Percentiles rank a stretch among this genome's conserved stretches.
Evolutionary conservation across 2,797 vertebrate species (phyloP).

Genomic region (Serranus cabrilla): DNA sequence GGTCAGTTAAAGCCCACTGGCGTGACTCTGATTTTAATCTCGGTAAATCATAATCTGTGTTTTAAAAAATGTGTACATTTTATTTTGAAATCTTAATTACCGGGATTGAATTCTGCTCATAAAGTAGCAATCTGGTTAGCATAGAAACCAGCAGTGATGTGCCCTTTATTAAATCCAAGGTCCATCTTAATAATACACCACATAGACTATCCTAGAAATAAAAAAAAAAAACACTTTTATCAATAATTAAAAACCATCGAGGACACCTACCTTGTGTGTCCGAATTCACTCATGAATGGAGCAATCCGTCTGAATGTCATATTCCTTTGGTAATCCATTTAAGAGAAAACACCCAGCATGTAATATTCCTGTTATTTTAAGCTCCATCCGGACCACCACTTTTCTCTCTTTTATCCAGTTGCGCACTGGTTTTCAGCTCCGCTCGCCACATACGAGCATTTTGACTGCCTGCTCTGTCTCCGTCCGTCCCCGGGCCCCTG

Average conservation of each 20-base stretch:
- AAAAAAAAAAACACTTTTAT: not conserved
- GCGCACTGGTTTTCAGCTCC: constrained; percentile 70
- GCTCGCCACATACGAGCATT: constrained; percentile 76
- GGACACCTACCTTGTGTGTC: constrained; percentile 78
- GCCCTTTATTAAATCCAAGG: constrained; percentile 2
- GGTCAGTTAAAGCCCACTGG: not conserved
- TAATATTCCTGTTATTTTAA: constrained; percentile 68
- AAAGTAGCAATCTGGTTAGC: constrained; percentile 23
- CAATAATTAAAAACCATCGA: constrained; percentile 21
- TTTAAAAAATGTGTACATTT: not conserved
- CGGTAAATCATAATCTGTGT: not conserved
- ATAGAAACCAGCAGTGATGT: not conserved
- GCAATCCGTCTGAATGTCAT: constrained; percentile 72
- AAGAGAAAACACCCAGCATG: constrained; percentile 62
- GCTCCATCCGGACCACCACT: constrained; percentile 64
- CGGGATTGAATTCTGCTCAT: not conserved
- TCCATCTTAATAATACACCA: not conserved
- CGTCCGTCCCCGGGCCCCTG: constrained; percentile 79
- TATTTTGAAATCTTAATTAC: constrained; percentile 13
- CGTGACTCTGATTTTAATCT: constrained; percentile 23
- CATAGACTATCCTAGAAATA: not conserved
- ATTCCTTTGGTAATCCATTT: constrained; percentile 82
- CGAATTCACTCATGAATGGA: constrained; percentile 70
- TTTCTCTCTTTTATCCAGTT: constrained; percentile 71
- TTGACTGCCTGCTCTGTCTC: constrained; percentile 61